Base-by-base conservation (phyloP, 2,113 vertebrate genomes). In the Albula goreensis region DNA sequence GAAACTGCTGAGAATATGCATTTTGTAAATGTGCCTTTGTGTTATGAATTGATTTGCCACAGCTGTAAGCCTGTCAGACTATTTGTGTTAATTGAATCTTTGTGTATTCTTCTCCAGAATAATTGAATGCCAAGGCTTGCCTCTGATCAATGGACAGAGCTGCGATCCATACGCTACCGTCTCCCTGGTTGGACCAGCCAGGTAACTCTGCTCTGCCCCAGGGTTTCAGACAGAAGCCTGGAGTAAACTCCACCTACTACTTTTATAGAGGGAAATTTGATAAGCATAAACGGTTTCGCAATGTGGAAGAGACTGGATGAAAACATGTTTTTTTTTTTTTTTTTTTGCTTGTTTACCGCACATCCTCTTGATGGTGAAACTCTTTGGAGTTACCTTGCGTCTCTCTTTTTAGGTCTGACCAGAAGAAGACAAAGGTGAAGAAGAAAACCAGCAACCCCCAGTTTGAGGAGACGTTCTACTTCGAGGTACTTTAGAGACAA, bases 351-450 rank as follows among this genome's bases (percentile, higher is more conserved):
- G 41, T 17, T 82, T 15, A 51, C 11, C 2, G n/a, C 11, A 17
- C 52, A 63, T n/a, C 10, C 80, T 51, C n/a, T 22, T 12, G 53
- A 57, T 25, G 51, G 77, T n/a, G 22, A 50, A 19, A 31, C 49
- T 81, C 80, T 52, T 10, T 51, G 17, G n/a, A 8, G n/a, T 31
- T 31, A 63, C 0, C 60, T 53, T 9, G 1, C 22, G 31, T 17
- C 10, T 2, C 0, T 90, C 49, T 85, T 88, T 94, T 94, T 94
- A 99, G 98, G 95, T 97, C 97, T 91, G 98, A 99, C 92, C 98
- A 99, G 92, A 99, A 96, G 97, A 99, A 98, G 95, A 99, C 97
- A 11, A 99, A 99, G 94, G 98, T 99, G 89, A 99, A 99, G 97
- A 99, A 99, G 97, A 99, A 99, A 97, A 99, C 98, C 88, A 99